Conservation (phyloP, 2,797 vertebrate species). For the Hemibagrus guttatus region DNA sequence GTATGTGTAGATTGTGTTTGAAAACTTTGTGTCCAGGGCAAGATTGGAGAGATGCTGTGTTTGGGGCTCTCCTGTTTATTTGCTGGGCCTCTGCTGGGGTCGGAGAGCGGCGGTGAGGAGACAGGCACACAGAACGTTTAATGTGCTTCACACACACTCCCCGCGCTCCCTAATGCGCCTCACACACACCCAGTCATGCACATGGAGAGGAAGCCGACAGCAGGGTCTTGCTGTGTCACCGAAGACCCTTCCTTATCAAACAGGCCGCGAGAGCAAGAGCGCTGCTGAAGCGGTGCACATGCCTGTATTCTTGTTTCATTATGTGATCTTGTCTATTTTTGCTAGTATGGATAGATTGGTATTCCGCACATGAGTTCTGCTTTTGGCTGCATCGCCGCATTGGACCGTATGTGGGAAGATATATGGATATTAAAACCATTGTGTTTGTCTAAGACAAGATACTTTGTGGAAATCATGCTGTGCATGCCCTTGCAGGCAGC, state of each 20-base stretch:
- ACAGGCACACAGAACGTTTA: conserved; percentile 80
- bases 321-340: conserved; percentile 31
- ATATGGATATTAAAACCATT: conserved; percentile 25
- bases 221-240: conserved; percentile 86
- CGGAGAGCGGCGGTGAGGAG: conserved; percentile 84
- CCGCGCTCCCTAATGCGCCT: conserved; percentile 85
- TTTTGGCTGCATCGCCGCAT: conserved; percentile 3
- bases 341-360: conserved; percentile 53
- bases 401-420: conserved; percentile 20
- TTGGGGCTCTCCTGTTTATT: conserved; percentile 91
- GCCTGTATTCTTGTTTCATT: conserved; percentile 31
- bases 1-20: conserved; percentile 83
- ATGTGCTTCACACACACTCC: conserved; percentile 89
- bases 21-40: conserved; percentile 87
- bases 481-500: conserved; percentile 82
- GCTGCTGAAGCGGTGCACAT: conserved; percentile 15
- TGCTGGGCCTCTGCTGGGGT: conserved; percentile 87
- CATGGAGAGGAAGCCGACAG: conserved; percentile 87
- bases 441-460: conserved; percentile 60
- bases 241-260: conserved; percentile 75
- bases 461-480: conserved; percentile 75
- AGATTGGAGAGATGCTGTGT: conserved; percentile 92
- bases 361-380: conserved; percentile 20
- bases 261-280: conserved; percentile 33
- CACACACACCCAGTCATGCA: conserved; percentile 94